These are phyloP conservation scores for Paramormyrops hopkinsi DNA, from an alignment of 2,797 vertebrate species.

Conservation along the genomic window DNA sequence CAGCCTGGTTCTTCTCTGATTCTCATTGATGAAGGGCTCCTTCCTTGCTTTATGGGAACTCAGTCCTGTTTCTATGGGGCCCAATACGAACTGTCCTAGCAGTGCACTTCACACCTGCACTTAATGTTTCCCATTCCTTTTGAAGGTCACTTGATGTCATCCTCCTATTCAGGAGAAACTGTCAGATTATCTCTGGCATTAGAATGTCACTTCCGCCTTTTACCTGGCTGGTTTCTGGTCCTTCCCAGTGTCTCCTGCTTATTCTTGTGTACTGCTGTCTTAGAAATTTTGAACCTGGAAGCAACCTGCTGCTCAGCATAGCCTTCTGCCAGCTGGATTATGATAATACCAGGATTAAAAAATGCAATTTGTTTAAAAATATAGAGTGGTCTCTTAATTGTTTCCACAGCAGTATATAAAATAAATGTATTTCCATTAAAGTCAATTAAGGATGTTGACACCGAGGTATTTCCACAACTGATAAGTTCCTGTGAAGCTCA, in stretches of 20 bases:
- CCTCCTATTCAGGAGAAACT: background rate
- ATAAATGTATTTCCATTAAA: background rate
- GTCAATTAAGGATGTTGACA: background rate
- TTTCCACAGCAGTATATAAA: background rate
- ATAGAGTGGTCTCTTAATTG: background rate
- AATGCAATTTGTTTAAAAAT: background rate
- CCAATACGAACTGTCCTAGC: background rate
- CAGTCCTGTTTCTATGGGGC: background rate
- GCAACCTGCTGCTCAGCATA: background rate
- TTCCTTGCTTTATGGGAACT: background rate
- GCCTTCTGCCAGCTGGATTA: background rate
- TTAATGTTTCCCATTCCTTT: background rate
- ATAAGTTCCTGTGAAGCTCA: background rate
- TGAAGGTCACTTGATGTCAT: background rate
- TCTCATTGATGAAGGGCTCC: background rate
- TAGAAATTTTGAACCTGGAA: background rate
- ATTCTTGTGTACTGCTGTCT: background rate
- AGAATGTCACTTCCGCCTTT: background rate
- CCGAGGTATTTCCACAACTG: background rate
- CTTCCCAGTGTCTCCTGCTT: background rate
- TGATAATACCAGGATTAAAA: background rate
- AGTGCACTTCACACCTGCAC: background rate
- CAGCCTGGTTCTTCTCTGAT: background rate
- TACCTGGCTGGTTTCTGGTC: background rate
- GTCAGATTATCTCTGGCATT: background rate